These are phyloP conservation scores for Hemiprocne comata DNA, from an alignment of 2,113 vertebrate genomes.

Conservation along the genomic window DNA sequence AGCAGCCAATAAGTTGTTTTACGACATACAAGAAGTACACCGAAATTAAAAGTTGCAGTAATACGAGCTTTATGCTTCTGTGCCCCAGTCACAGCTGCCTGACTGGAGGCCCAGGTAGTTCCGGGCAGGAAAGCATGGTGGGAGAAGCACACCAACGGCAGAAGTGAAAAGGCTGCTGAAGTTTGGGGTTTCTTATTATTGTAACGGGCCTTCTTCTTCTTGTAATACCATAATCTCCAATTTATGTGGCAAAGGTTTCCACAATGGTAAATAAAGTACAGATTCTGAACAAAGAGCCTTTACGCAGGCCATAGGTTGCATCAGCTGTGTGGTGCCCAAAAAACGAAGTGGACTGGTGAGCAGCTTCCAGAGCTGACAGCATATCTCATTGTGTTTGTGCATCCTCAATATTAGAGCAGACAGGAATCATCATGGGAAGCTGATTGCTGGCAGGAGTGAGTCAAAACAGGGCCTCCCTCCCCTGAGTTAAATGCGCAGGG, in stretches of 20 bases:
- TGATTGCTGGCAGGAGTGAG: not conserved
- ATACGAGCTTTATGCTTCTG: not conserved
- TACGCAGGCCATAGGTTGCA: not conserved
- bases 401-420: not conserved
- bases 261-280: not conserved
- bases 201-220: too few species aligned
- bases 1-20: not conserved
- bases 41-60: not conserved
- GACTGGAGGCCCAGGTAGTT: not conserved
- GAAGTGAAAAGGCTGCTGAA: not conserved
- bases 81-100: not conserved
- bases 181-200: not conserved
- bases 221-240: not conserved
- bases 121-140: not conserved
- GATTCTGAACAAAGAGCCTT: not conserved
- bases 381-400: not conserved
- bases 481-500: not conserved
- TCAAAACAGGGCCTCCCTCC: not conserved
- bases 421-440: not conserved
- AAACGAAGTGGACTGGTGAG: not conserved
- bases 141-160: not conserved
- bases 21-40: accelerated
- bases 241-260: not conserved
- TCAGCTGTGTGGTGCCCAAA: not conserved
- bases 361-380: not conserved